Evolutionary conservation across 2,113 vertebrate genomes (phyloP).

Genomic region (Hippolais icterina): DNA sequence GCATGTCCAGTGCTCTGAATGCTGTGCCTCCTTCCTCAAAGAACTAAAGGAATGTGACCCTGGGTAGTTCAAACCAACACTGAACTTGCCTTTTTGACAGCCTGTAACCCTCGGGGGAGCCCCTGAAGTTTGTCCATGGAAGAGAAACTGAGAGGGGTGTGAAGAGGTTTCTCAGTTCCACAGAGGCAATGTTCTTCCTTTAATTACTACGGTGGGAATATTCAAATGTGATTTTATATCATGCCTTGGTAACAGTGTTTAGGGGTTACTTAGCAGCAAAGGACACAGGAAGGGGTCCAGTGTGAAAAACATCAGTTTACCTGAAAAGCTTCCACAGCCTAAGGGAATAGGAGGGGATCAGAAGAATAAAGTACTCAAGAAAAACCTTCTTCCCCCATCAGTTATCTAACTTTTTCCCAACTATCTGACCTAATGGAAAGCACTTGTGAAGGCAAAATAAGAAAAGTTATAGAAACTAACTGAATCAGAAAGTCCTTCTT

Average conservation of each 20-base stretch:
- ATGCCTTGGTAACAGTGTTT: neutral
- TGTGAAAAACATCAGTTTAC: neutral
- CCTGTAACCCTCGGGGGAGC: neutral
- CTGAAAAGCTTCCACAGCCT: neutral
- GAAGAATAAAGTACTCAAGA: neutral
- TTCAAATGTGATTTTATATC: neutral
- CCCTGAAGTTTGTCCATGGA: neutral
- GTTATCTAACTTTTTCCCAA: neutral
- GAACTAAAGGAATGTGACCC: neutral
- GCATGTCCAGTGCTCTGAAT: neutral
- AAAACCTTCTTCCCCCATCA: neutral
- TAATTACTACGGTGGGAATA: neutral
- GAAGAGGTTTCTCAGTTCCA: neutral
- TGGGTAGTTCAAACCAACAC: slow-evolving; percentile 69
- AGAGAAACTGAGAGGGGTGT: neutral
- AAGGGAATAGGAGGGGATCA: neutral
- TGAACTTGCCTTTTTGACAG: neutral
- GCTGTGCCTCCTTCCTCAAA: neutral
- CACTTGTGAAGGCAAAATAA: neutral
- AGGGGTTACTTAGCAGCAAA: neutral
- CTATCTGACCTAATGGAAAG: neutral
- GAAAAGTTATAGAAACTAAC: neutral
- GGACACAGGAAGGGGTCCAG: neutral
- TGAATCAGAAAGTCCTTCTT: neutral
- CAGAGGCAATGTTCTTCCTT: neutral